phyloP scores from a whole-genome alignment of 2,797 vertebrate species.

The Scyliorhinus canicula region DNA sequence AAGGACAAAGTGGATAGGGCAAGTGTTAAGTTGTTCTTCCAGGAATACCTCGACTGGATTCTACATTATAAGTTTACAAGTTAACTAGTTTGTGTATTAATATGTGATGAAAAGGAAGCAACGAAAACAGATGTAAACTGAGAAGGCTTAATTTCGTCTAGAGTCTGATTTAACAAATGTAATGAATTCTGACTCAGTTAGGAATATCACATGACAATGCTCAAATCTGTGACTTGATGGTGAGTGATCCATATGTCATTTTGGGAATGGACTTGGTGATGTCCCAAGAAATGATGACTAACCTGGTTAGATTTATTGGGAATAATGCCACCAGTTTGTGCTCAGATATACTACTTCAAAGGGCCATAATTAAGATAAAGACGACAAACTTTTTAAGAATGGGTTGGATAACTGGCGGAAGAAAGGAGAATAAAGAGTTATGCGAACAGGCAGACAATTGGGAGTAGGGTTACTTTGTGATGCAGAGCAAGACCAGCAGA shows the following conservation, averaged over 20 bases:
- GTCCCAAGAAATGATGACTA: neutral
- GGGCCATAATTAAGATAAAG: neutral
- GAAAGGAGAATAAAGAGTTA: neutral
- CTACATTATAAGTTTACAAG: neutral
- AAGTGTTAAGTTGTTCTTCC: neutral
- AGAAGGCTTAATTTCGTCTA: neutral
- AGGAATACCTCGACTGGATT: neutral
- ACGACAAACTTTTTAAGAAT: neutral
- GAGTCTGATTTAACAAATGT: neutral
- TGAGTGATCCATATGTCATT: neutral
- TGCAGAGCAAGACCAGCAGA: too few species aligned
- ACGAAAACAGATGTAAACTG: neutral
- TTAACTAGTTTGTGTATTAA: neutral
- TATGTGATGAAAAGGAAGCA: neutral
- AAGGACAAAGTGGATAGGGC: neutral
- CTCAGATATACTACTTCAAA: neutral
- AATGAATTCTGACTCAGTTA: neutral
- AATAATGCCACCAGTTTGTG: too few species aligned
- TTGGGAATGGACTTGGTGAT: neutral
- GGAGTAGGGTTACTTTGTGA: neutral
- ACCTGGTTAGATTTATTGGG: neutral
- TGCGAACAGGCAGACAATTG: neutral
- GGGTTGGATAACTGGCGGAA: neutral
- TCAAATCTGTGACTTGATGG: neutral
- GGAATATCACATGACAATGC: neutral